A percentile compares a stretch with the other conserved stretches of the same genome.
Conservation (phyloP, 2,888 invertebrate species). For the Eristalis pertinax region DNA sequence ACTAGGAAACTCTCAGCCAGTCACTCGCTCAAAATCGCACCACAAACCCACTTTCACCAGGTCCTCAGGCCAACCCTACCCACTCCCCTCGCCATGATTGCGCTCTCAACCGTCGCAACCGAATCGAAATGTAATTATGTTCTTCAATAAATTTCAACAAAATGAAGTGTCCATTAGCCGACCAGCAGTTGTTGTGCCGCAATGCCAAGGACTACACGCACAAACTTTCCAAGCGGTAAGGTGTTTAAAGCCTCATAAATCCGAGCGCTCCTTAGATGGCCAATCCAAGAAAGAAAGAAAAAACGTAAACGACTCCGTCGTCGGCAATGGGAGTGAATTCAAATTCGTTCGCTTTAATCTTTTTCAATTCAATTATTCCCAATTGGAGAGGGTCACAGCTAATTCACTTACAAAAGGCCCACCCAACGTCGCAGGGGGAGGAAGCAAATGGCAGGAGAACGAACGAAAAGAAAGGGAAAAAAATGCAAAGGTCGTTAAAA, state of each 20-base stretch:
- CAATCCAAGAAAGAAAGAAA: neutral
- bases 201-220: neutral
- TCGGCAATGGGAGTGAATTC: constrained; percentile 43
- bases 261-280: constrained; percentile 3
- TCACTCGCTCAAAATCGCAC: neutral
- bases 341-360: constrained; percentile 77
- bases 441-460: neutral
- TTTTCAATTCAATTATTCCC: constrained; percentile 81
- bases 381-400: constrained; percentile 75
- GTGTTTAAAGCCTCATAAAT: constrained; percentile 63
- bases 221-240: constrained; percentile 5
- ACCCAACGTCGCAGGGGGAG: neutral
- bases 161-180: constrained; percentile 26
- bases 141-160: constrained; percentile 1
- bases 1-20: too few species aligned
- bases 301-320: neutral
- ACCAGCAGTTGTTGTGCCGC: neutral
- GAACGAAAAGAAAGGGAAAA: constrained; percentile 10
- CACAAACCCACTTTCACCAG: neutral
- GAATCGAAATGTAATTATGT: neutral
- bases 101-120: neutral
- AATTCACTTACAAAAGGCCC: constrained; percentile 71
- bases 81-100: neutral
- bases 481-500: constrained; percentile 66
- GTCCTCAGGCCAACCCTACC: neutral